Conservation (phyloP, 2,888 invertebrate genomes). For the Drosophila subquinaria region DNA sequence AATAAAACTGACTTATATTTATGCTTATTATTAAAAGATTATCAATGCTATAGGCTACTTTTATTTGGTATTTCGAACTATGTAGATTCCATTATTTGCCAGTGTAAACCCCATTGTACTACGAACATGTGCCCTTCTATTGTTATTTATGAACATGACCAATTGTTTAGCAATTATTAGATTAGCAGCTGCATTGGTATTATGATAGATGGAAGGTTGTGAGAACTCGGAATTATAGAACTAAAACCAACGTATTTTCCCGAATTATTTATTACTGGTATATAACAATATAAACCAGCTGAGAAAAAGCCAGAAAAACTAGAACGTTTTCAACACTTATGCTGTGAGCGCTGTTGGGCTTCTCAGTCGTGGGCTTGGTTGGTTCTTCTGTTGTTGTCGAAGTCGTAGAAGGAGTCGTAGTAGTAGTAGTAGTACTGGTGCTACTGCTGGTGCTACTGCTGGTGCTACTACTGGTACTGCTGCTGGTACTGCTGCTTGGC, state of each 20-base stretch:
- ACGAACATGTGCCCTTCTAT: background rate
- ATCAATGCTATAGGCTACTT: background rate
- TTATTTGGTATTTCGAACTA: too few relatives aligned
- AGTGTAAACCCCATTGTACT: constrained; percentile 1
- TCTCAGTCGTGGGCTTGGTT: constrained; percentile 17
- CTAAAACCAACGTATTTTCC: constrained; percentile 17
- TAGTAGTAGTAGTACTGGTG: constrained; percentile 7
- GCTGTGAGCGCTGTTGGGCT: constrained; percentile 30
- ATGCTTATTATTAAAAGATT: background rate
- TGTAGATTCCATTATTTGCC: too few relatives aligned
- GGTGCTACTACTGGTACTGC: background rate
- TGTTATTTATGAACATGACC: constrained; percentile 42
- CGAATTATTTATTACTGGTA: constrained; percentile 40
- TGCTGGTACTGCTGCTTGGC: constrained; percentile 19
- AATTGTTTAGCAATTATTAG: constrained; percentile 48
- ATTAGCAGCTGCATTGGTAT: constrained; percentile 36
- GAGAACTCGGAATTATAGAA: constrained; percentile 14
- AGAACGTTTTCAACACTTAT: constrained; percentile 22
- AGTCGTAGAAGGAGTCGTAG: constrained; percentile 18
- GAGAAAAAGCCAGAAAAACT: constrained; percentile 34
- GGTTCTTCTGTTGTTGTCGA: constrained; percentile 18
- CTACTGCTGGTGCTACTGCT: constrained; percentile 6
- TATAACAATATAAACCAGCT: constrained; percentile 36
- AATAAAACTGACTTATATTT: background rate
- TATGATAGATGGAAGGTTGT: constrained; percentile 29